Evolutionary conservation across 1,140 invertebrate species (phyloP), one percentile per base, ranked within the genome.

Genomic region (Drosophila sulfurigaster): DNA sequence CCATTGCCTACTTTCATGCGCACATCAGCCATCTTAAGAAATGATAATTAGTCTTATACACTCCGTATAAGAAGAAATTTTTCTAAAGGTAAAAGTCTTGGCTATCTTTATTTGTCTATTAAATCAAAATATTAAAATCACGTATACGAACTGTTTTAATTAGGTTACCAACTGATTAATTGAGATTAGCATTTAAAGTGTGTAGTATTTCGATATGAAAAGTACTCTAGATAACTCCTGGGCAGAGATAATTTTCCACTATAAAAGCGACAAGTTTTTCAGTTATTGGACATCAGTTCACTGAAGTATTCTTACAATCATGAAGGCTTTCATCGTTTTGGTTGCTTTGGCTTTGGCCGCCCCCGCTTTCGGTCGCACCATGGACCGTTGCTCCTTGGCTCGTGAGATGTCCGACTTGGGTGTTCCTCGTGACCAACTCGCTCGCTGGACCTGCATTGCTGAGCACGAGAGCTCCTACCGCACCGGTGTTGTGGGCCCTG

Each of bases 381-480:
- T 93, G 72, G 77, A 78, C 25, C 79, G 89, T 15, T 93, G 92
- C 70, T 79, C 81, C 20, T 35, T 93, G 75, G 92, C 88, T 5
- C 59, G 43, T 2, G 91, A 92, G 69, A 78, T 92, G 87, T 68
- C 59, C 62, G 13, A 30, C 0, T 49, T 78, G 65, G 86, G 86
- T 1, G 71, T 91, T 13, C 78, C 88, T 0, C 69, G 67, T 0
- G 64, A 76, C 11, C 54, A 82, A 28, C n/a, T 87, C 5, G 16
- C 38, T 30, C 41, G 25, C 7, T 89, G 83, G 78, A 25, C 83
- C 1, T 89, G 85, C 73, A 79, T 88, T 67, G 85, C 78, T 10
- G 64, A 88, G 57, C 71, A 81, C 38, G 75, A 83, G 70, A 83
- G 77, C 58, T 60, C 51, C 13, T 91, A 57, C 52, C 74, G 76